Conservation (phyloP, 2,797 vertebrate species). For the Holocentrus rufus region DNA sequence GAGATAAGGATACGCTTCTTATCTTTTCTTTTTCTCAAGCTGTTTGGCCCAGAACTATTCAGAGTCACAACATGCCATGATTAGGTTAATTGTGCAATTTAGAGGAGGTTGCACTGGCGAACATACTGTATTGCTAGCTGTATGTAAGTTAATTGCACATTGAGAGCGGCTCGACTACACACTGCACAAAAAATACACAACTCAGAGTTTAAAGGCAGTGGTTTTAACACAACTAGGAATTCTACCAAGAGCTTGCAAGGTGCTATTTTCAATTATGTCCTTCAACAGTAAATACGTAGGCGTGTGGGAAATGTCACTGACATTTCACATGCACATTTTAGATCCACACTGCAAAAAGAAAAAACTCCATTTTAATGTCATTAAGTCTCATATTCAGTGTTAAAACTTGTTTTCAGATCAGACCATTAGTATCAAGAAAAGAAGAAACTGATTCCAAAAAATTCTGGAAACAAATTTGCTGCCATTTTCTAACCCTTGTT, state of each 20-base stretch:
- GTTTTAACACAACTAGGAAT: not conserved
- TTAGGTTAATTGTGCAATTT: constrained; percentile 76
- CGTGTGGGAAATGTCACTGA: constrained; percentile 7
- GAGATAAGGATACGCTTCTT: constrained; percentile 75
- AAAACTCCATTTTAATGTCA: too few species aligned
- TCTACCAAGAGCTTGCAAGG: not conserved
- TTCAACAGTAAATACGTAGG: constrained; percentile 1
- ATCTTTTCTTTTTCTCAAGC: constrained; percentile 65
- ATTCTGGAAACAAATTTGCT: too few species aligned
- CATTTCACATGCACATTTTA: too few species aligned
- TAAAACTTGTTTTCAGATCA: too few species aligned
- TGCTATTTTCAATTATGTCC: not conserved
- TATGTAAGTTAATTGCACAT: constrained; percentile 48
- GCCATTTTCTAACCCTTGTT: too few species aligned
- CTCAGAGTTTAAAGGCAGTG: constrained; percentile 8
- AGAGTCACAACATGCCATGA: constrained; percentile 56
- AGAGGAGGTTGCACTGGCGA: constrained; percentile 38
- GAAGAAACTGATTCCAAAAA: too few species aligned
- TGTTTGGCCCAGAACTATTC: constrained; percentile 67
- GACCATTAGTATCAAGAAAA: too few species aligned
- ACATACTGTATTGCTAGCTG: constrained; percentile 30
- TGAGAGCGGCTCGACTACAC: constrained; percentile 10
- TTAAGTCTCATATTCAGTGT: too few species aligned
- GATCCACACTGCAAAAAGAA: too few species aligned
- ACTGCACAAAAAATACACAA: not conserved